Evolutionary conservation across 2,888 invertebrate species (phyloP), one percentile per base, ranked within the genome.

Genomic region (Nephrotoma guestfalica): DNA sequence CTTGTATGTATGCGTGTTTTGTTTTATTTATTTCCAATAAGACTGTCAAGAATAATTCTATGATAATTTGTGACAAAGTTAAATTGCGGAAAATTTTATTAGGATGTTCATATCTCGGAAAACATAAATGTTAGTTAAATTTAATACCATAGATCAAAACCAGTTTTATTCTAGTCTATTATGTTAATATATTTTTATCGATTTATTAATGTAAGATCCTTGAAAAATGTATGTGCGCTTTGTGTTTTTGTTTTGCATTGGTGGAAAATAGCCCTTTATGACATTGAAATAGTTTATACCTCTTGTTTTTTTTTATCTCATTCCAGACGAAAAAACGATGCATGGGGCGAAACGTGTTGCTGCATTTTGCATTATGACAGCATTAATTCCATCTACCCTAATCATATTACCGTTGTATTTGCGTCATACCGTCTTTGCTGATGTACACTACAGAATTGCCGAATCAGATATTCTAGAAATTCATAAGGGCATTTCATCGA

Each of bases 401-500:
- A 95, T 97, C 88, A 93, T 96, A 86, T 93, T 95, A 88, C 96
- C 97, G 15, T 91, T 97, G 85, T 96, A 96, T 90, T 92, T 97
- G 88, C 93, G 96, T 85, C 96, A 96, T 90, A 94, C 93, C 87
- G 93, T 94, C 86, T 97, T 96, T 92, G 95, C 95, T 43, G 96
- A 96, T 92, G 95, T 96, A 40, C 93, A 93, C 88, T 96, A 96
- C 89, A 94, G 94, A 88, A 95, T 97, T 88, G 95, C 96, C 7
- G 96, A 97, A 90, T 96, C 96, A 0, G 97, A 97, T 91, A 95
- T 97, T 18, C 93, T 97, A 86, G 96, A 96, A 90, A 95, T 97
- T 88, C 94, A 94, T 87, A 95, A 96, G 91, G 96, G 96, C 51
- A 95, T 96, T 88, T 97, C 97, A 9, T 94, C 96, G 83, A 92